A percentile compares a stretch with the other conserved stretches of the same genome.
Conservation (phyloP, 2,113 vertebrate species). For the Silurus meridionalis region DNA sequence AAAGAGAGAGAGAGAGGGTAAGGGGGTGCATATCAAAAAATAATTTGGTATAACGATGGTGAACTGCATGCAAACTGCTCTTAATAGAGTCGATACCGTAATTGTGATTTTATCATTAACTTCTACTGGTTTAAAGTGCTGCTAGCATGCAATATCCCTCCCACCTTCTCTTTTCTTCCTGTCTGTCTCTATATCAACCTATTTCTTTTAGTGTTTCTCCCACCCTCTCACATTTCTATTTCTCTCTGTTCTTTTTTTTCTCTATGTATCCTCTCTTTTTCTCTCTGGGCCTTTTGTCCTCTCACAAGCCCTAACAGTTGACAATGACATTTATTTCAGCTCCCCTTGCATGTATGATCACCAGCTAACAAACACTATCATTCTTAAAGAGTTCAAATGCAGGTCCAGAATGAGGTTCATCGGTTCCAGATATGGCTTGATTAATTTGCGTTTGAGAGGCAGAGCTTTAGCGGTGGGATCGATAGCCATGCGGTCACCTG, state of each 20-base stretch:
- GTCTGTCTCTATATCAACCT: not conserved
- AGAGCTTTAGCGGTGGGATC: slow-evolving; percentile 66
- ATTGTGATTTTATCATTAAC: slow-evolving; percentile 43
- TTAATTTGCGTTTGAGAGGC: slow-evolving; percentile 70
- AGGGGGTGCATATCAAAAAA: slow-evolving; percentile 38
- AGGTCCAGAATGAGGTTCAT: slow-evolving; percentile 41
- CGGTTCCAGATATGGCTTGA: slow-evolving; percentile 63
- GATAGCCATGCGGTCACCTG: slow-evolving; percentile 71
- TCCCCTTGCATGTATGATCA: slow-evolving; percentile 22
- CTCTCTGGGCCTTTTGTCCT: not conserved
- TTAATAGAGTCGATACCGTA: slow-evolving; percentile 34
- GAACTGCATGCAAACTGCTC: slow-evolving; percentile 28
- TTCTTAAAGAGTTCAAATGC: slow-evolving; percentile 12
- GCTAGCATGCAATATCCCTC: not conserved
- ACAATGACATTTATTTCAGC: slow-evolving; percentile 12
- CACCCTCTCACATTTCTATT: not conserved
- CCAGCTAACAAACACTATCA: slow-evolving; percentile 17
- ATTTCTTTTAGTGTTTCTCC: not conserved
- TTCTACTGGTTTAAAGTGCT: slow-evolving; percentile 25
- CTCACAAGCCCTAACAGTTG: not conserved
- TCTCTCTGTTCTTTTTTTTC: not conserved
- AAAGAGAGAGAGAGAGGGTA: slow-evolving; percentile 23
- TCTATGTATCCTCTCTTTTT: not conserved
- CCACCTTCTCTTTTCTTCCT: not conserved
- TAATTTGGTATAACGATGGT: slow-evolving; percentile 40